Evolutionary conservation across 2,113 vertebrate species (phyloP).

Genomic region (Alexandromys fortis): DNA sequence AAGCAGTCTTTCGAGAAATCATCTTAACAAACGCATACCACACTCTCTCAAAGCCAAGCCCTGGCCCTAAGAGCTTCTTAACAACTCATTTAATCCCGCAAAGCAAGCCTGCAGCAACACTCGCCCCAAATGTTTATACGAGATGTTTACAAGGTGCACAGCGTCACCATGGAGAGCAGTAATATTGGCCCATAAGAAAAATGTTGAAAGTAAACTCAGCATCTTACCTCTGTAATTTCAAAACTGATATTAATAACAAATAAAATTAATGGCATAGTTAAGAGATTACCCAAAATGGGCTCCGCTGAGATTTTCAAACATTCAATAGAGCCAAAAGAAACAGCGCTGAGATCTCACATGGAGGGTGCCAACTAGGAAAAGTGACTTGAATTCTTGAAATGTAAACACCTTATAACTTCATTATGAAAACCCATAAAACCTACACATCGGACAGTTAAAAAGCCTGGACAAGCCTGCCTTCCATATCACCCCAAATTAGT

Average conservation of each 20-base stretch:
- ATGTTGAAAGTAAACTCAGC: background rate
- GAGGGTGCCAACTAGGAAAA: constrained; percentile 69
- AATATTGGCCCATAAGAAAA: background rate
- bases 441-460: constrained; percentile 39
- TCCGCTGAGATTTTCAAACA: constrained; percentile 48
- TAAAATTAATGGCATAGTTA: constrained; percentile 62
- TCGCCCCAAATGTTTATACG: background rate
- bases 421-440: constrained; percentile 67
- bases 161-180: background rate
- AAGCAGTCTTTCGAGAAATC: background rate
- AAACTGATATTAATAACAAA: constrained; percentile 45
- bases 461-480: background rate
- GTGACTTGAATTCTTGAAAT: constrained; percentile 61
- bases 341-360: constrained; percentile 40
- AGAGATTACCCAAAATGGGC: constrained; percentile 56
- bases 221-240: constrained; percentile 13
- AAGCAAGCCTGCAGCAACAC: background rate
- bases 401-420: constrained; percentile 68
- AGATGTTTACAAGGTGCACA: background rate
- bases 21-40: background rate
- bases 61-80: background rate
- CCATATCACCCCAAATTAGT: constrained; percentile 13
- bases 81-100: background rate
- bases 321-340: constrained; percentile 62
- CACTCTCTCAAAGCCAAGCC: background rate